Conservation (phyloP, 2,888 invertebrate genomes). For the Ochropleura plecta region DNA sequence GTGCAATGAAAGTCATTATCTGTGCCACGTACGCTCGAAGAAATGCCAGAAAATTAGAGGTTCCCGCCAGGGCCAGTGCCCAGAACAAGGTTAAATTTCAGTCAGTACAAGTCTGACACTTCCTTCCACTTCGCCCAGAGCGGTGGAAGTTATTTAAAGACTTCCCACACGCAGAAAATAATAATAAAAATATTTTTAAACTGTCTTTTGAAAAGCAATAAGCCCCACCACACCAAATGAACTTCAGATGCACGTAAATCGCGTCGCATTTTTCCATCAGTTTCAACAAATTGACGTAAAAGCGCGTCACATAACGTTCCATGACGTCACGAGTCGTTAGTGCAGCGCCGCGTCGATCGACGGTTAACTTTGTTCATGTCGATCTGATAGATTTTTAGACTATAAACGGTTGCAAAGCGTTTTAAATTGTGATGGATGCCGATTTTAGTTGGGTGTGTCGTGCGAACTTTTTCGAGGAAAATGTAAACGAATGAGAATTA, state of each 20-base stretch:
- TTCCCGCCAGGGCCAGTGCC: too few species aligned
- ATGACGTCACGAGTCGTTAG: constrained; percentile 39
- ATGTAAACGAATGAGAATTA: not conserved
- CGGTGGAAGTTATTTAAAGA: too few species aligned
- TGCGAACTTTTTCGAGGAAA: not conserved
- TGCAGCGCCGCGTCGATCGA: constrained; percentile 9
- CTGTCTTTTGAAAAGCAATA: not conserved
- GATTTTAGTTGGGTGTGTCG: not conserved
- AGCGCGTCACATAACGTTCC: constrained; percentile 18
- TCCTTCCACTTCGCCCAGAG: too few species aligned
- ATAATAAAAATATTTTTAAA: too few species aligned
- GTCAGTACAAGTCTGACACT: too few species aligned
- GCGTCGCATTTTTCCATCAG: constrained; percentile 24
- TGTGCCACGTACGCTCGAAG: too few species aligned
- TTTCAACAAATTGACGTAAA: constrained; percentile 35
- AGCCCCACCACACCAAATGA: not conserved
- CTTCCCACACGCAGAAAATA: too few species aligned
- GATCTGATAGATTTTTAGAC: constrained; percentile 44
- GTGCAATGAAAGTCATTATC: too few species aligned
- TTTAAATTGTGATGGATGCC: constrained; percentile 39
- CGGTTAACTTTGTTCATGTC: constrained; percentile 39
- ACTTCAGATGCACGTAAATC: not conserved
- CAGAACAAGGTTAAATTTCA: too few species aligned
- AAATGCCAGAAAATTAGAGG: too few species aligned
- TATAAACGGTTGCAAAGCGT: constrained; percentile 23